These are phyloP conservation scores for Manduca sexta DNA, from an alignment of 1,140 invertebrate genomes.

Conservation along the genomic window DNA sequence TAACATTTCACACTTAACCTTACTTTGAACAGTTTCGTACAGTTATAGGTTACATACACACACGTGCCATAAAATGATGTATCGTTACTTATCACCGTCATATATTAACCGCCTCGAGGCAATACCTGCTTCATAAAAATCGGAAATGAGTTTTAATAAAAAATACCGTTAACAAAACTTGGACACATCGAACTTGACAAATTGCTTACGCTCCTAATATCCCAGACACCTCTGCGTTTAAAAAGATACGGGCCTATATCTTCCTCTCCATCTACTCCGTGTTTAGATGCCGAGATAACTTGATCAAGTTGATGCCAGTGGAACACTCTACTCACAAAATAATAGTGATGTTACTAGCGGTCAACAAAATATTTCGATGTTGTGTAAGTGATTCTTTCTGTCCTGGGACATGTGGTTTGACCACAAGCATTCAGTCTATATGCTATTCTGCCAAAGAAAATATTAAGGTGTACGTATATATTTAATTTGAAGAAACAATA, in stretches of 20 bases:
- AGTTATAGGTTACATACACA: no score
- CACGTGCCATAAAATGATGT: no score
- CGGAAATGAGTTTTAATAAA: slow-evolving; percentile 11
- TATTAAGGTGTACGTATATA: no score
- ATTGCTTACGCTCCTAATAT: slow-evolving; percentile 69
- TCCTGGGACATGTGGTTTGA: no score
- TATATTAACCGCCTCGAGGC: slow-evolving; percentile 7
- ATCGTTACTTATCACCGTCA: slow-evolving; percentile 1
- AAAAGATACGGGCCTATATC: slow-evolving; percentile 44
- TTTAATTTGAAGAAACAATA: no score
- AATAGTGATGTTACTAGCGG: slow-evolving; percentile 29
- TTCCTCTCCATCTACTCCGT: slow-evolving; percentile 44
- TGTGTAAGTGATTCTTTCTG: not conserved
- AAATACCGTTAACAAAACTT: slow-evolving; percentile 54
- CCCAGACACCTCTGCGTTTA: slow-evolving; percentile 56
- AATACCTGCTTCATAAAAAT: slow-evolving; percentile 12
- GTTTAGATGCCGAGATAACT: slow-evolving; percentile 62
- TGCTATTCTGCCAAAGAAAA: no score
- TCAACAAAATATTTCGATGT: not conserved
- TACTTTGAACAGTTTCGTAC: no score
- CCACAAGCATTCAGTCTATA: no score
- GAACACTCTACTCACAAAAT: slow-evolving; percentile 10
- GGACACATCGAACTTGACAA: slow-evolving; percentile 64
- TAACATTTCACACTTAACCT: no score
- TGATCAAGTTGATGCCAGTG: slow-evolving; percentile 44